A percentile compares a stretch with the other conserved stretches of the same genome.
Evolutionary conservation across 2,113 vertebrate species (phyloP).

Genomic region (Coptodon bakossiorum): DNA sequence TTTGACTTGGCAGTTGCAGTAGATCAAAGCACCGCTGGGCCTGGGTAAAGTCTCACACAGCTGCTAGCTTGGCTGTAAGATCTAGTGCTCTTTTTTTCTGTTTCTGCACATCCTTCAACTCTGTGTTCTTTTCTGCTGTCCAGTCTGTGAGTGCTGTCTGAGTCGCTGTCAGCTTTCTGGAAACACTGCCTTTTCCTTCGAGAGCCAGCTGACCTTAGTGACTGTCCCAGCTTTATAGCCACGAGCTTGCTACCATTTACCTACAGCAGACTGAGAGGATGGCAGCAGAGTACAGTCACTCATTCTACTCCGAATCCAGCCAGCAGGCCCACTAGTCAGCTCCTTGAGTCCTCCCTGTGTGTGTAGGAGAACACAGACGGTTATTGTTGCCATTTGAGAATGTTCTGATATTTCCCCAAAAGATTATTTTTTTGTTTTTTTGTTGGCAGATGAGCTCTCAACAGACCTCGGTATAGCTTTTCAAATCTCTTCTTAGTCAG

Average conservation of each 20-base stretch:
- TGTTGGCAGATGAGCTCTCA: neutral
- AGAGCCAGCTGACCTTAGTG: conserved; percentile 42
- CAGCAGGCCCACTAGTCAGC: conserved; percentile 12
- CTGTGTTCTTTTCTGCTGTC: neutral
- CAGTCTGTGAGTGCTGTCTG: neutral
- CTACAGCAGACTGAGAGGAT: conserved; percentile 40
- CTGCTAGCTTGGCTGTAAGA: neutral
- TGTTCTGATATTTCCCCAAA: conserved; percentile 34
- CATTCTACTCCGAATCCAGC: conserved; percentile 9
- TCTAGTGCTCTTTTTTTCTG: neutral
- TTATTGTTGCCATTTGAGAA: conserved; percentile 35
- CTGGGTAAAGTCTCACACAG: neutral
- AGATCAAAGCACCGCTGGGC: neutral
- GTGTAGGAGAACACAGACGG: conserved; percentile 44
- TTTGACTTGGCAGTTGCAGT: neutral
- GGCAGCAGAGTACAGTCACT: conserved; percentile 8
- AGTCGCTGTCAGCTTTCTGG: neutral
- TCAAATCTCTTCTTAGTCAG: conserved; percentile 15
- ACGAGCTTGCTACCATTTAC: conserved; percentile 12
- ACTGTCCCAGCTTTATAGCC: conserved; percentile 39
- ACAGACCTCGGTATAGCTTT: conserved; percentile 14
- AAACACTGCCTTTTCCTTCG: conserved; percentile 7
- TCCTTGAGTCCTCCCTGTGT: conserved; percentile 21
- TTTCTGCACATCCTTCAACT: neutral
- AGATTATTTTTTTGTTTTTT: neutral